Percentiles rank a stretch among this genome's conserved stretches.
These are phyloP conservation scores for Callopanchax toddi DNA, from an alignment of 2,113 vertebrate genomes.

Conservation along the genomic window DNA sequence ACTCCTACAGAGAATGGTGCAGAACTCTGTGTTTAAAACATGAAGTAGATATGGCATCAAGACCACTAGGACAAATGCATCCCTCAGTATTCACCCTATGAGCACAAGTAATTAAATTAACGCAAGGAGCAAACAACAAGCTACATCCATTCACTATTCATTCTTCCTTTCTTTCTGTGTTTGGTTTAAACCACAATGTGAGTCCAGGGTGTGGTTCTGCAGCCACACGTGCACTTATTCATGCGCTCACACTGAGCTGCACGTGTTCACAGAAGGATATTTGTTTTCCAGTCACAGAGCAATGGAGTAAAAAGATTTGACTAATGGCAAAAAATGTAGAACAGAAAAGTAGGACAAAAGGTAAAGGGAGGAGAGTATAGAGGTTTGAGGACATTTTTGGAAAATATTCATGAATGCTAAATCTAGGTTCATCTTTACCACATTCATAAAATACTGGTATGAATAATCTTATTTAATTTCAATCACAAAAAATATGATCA, in stretches of 20 bases:
- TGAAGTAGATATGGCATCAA: background rate
- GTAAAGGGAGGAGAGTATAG: background rate
- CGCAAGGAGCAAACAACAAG: conserved; percentile 49
- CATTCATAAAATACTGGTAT: background rate
- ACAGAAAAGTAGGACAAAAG: conserved; percentile 1
- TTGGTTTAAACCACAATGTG: conserved; percentile 44
- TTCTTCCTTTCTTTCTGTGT: conserved; percentile 42
- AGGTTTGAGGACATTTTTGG: conserved; percentile 6
- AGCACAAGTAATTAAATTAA: conserved; percentile 27
- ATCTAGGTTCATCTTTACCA: background rate
- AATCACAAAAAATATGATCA: no score
- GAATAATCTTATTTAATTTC: background rate
- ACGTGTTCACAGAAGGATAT: conserved; percentile 35
- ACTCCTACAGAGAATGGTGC: conserved; percentile 20
- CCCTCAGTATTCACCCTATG: conserved; percentile 4
- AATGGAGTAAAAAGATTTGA: conserved; percentile 42
- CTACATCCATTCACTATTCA: conserved; percentile 35
- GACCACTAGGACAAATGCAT: background rate
- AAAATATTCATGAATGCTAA: background rate
- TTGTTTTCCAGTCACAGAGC: conserved; percentile 49
- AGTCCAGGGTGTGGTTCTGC: conserved; percentile 69
- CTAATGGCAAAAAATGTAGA: conserved; percentile 27
- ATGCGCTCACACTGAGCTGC: conserved; percentile 49
- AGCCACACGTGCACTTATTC: conserved; percentile 32
- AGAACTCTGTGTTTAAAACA: conserved; percentile 22